These are phyloP conservation scores for Lophura nycthemera DNA, from an alignment of 2,113 vertebrate genomes.

Conservation along the genomic window DNA sequence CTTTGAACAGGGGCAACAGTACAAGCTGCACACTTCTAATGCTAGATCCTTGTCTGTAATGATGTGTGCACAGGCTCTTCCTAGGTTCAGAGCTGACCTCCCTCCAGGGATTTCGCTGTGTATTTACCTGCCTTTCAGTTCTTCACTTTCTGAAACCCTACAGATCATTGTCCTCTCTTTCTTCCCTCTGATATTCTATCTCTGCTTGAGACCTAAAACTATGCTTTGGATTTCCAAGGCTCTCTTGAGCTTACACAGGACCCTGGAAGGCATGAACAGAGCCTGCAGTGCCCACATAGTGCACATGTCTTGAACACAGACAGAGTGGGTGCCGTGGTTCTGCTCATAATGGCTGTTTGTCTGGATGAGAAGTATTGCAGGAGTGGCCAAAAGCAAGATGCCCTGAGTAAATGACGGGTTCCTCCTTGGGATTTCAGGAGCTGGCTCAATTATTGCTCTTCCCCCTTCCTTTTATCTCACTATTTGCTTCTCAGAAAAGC, in stretches of 20 bases:
- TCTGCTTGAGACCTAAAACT: neutral
- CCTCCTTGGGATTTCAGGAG: neutral
- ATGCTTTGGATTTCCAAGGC: neutral
- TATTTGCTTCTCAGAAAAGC: neutral
- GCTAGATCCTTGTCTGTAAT: neutral
- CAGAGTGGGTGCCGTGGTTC: neutral
- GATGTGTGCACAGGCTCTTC: neutral
- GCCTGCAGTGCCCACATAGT: neutral
- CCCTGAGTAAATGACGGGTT: neutral
- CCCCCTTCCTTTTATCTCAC: neutral
- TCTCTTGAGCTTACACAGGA: neutral
- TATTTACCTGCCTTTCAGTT: neutral
- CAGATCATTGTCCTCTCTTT: neutral
- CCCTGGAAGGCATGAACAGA: neutral
- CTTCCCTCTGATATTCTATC: neutral
- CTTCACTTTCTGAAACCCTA: neutral
- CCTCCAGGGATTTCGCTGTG: neutral
- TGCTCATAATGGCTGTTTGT: neutral
- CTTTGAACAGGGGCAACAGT: neutral
- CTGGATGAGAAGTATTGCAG: neutral
- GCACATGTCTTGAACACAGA: neutral
- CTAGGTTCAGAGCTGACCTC: neutral
- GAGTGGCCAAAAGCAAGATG: neutral
- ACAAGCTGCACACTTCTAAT: neutral
- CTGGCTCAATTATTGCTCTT: neutral